Evolutionary conservation across 2,797 vertebrate species (phyloP), one percentile per base, ranked within the genome.

Genomic region (Pteronotus mesoamericanus): DNA sequence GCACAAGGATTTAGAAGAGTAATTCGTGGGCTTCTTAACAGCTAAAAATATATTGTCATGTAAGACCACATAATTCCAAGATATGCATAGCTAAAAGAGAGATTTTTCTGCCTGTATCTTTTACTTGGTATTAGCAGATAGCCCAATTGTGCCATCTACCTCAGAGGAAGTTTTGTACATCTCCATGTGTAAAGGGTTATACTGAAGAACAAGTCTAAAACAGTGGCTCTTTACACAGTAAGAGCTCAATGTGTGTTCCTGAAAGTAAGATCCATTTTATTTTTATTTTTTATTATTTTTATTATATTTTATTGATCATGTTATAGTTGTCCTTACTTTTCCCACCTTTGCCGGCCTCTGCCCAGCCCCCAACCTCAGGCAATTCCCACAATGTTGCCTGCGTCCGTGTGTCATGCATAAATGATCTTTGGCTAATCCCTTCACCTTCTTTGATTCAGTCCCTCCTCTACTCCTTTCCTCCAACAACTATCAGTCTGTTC

Each of bases 191-290:
- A 66, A 84, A 34, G 32, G 84, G 48, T 94, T 46, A 46, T 78
- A 85, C n/a, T 46, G 34, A 90, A 94, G 66, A 80, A 94, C 1
- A 8, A 87, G 16, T 77, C 39, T 71, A 87, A 74, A 32, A n/a
- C 32, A 93, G 66, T 10, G 46, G 14, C 12, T n/a, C n/a, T n/a
- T n/a, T n/a, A n/a, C n/a, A n/a, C n/a, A 93, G 18, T 39, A 87
- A 37, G 26, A 42, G 5, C 10, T 95, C 7, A 0, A 39, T 57
- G 29, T 37, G 26, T 72, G 19, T 94, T 84, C 26, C 21, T 59
- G 29, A 94, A 87, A 90, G 68, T 59, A 74, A n/a, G n/a, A 78
- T 48, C 34, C 59, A 87, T 90, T 95, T 96, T 66, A 85, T n/a
- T n/a, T n/a, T n/a, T n/a, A n/a, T n/a, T n/a, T n/a, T n/a, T n/a